Evolutionary conservation across 2,797 vertebrate genomes (phyloP).

Genomic region (Carcharodon carcharias): DNA sequence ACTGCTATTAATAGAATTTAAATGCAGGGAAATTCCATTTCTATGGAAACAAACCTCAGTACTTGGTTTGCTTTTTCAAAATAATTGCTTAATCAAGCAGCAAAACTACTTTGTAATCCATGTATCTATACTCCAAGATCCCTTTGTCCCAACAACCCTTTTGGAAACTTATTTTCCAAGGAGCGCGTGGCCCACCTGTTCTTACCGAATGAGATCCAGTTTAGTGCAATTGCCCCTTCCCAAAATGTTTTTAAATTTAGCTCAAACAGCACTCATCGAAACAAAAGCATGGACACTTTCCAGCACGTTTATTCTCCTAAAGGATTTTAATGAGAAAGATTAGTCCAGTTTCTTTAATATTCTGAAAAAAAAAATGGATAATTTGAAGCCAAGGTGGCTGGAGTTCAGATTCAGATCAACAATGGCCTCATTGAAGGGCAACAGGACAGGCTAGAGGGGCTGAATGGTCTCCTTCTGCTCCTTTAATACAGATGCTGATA

Average conservation of each 20-base stretch:
- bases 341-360: background rate
- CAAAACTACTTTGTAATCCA: background rate
- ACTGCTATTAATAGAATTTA: background rate
- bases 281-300: background rate
- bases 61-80: background rate
- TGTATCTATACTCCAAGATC: background rate
- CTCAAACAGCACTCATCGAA: background rate
- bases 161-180: too few relatives aligned
- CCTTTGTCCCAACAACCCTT: too few relatives aligned
- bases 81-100: too few relatives aligned
- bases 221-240: background rate
- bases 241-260: background rate
- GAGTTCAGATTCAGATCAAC: background rate
- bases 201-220: background rate
- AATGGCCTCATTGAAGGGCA: background rate
- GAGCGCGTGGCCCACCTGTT: background rate
- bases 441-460: background rate
- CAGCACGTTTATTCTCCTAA: background rate
- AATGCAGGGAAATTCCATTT: background rate
- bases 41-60: background rate
- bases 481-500: background rate
- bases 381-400: background rate
- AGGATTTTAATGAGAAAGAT: background rate
- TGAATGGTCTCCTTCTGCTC: background rate
- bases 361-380: background rate